These are phyloP conservation scores for Corythornis vintsioides DNA, from an alignment of 2,113 vertebrate species.

Conservation along the genomic window DNA sequence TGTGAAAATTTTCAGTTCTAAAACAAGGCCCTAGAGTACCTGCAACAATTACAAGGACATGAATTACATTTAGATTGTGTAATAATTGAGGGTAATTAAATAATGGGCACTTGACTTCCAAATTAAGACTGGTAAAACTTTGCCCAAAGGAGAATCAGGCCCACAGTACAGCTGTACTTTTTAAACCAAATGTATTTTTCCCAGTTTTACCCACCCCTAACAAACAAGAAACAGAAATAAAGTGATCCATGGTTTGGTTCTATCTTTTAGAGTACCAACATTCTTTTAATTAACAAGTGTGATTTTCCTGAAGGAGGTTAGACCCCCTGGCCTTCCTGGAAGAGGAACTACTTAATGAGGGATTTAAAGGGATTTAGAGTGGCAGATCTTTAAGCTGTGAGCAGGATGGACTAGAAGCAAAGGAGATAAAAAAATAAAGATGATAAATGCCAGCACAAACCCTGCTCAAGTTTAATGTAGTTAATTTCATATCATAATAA, in stretches of 20 bases:
- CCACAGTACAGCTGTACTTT: background rate
- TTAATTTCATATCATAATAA: background rate
- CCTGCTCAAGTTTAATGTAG: background rate
- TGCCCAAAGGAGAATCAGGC: background rate
- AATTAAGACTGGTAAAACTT: background rate
- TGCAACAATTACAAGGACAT: background rate
- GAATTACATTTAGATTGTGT: background rate
- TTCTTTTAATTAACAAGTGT: slow-evolving; percentile 32
- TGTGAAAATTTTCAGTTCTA: background rate
- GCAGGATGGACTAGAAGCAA: background rate
- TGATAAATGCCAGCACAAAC: background rate
- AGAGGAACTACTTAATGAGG: background rate
- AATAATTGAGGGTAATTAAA: slow-evolving; percentile 1
- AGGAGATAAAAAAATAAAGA: background rate
- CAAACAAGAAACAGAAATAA: background rate
- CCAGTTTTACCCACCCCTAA: background rate
- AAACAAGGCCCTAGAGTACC: background rate
- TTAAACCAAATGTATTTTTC: background rate
- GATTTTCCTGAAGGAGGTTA: background rate
- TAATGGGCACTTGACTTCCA: background rate
- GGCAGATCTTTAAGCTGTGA: background rate
- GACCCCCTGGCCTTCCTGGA: background rate
- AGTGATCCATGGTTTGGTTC: background rate
- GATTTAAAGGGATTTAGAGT: background rate
- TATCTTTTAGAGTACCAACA: background rate